Percentiles rank a stretch among this genome's conserved stretches.
phyloP scores from a whole-genome alignment of 2,113 vertebrate genomes.

The Sterna hirundo region DNA sequence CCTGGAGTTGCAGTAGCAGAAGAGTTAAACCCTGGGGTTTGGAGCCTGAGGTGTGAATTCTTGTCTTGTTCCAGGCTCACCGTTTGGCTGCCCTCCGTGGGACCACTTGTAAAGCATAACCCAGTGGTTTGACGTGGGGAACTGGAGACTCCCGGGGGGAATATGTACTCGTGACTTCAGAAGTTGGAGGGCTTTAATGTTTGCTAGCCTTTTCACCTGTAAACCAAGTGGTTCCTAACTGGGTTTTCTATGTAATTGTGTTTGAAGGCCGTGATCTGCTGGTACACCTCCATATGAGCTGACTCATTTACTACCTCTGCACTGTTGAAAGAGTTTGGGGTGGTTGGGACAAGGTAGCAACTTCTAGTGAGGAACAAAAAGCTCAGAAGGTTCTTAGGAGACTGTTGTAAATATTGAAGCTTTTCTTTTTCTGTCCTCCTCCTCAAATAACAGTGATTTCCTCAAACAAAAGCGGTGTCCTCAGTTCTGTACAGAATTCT shows the following conservation, averaged over 20 bases:
- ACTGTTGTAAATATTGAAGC: neutral
- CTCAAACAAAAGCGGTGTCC: neutral
- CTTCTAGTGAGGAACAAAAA: neutral
- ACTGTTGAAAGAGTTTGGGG: neutral
- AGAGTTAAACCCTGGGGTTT: slow-evolving; percentile 1
- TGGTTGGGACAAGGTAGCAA: neutral
- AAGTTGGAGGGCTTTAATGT: neutral
- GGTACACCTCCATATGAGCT: neutral
- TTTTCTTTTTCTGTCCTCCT: neutral
- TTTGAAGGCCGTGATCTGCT: neutral
- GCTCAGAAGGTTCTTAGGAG: neutral
- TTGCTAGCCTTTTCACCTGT: neutral
- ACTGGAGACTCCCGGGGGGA: neutral
- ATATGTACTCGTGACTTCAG: neutral
- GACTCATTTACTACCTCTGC: neutral
- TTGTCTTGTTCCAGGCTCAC: neutral
- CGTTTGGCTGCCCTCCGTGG: neutral
- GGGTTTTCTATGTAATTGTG: fast-evolving
- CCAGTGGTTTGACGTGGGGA: neutral
- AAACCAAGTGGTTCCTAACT: neutral
- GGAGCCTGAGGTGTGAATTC: slow-evolving; percentile 13
- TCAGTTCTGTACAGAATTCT: neutral
- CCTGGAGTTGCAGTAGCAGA: neutral
- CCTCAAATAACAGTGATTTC: neutral
- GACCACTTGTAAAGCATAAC: neutral